Percentiles rank a stretch among this genome's conserved stretches.
Conservation (phyloP, 1,140 invertebrate species). For the Caligus rogercresseyi region DNA sequence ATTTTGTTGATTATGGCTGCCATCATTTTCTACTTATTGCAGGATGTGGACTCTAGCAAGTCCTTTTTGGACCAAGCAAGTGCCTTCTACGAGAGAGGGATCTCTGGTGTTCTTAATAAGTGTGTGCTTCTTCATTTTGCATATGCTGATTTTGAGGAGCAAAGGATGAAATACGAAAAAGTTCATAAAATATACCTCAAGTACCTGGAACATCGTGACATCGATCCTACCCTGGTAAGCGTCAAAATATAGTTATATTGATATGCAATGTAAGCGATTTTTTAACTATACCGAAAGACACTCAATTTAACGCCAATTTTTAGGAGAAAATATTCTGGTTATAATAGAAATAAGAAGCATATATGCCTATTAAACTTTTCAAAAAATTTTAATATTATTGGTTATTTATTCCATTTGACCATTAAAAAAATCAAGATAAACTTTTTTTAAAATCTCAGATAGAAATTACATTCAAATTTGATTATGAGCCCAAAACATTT, state of each 20-base stretch:
- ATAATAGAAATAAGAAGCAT: neutral
- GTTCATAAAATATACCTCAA: conserved; percentile 91
- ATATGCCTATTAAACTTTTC: conserved; percentile 16
- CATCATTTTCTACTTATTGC: too few species aligned
- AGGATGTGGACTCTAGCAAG: conserved; percentile 79
- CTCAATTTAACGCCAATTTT: too few species aligned
- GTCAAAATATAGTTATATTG: conserved; percentile 20
- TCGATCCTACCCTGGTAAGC: conserved; percentile 80
- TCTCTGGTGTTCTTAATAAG: conserved; percentile 55
- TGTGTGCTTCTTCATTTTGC: conserved; percentile 92
- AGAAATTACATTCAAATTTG: too few species aligned
- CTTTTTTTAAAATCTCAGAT: too few species aligned
- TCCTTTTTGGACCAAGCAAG: conserved; percentile 82
- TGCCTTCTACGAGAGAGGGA: conserved; percentile 80
- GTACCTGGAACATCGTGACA: conserved; percentile 64
- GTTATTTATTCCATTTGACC: too few species aligned
- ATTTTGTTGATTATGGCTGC: too few species aligned
- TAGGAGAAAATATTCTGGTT: too few species aligned
- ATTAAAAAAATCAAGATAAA: too few species aligned
- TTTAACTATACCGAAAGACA: too few species aligned
- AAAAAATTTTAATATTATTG: too few species aligned
- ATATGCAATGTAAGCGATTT: too few species aligned
- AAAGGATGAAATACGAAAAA: conserved; percentile 86
- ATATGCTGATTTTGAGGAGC: conserved; percentile 96
- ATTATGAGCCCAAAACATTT: too few species aligned